Conservation (phyloP, 2,113 vertebrate genomes). For the Vireo altiloquus region DNA sequence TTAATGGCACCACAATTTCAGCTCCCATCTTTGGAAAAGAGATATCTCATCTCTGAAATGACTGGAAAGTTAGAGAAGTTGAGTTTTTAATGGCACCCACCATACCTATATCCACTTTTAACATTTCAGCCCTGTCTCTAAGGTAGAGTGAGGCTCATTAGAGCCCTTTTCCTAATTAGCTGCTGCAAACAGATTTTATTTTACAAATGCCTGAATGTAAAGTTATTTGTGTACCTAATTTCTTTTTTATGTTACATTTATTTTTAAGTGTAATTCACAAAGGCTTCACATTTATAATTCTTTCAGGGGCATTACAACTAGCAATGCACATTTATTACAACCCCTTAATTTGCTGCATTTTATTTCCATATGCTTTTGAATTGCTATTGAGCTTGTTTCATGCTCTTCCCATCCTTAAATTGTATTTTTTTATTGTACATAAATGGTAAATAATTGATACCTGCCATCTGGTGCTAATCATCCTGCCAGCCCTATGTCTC, state of each 20-base stretch:
- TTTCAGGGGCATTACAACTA: slow-evolving; percentile 72
- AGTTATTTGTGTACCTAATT: slow-evolving; percentile 81
- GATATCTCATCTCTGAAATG: slow-evolving; percentile 23
- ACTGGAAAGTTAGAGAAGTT: slow-evolving; percentile 4
- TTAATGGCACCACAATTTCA: not conserved
- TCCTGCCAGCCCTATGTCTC: slow-evolving; percentile 27
- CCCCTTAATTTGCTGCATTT: slow-evolving; percentile 71
- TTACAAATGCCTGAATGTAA: slow-evolving; percentile 69
- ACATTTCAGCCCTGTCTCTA: slow-evolving; percentile 41
- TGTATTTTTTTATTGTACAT: slow-evolving; percentile 74
- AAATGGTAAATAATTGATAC: slow-evolving; percentile 84
- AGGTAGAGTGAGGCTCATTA: slow-evolving; percentile 55
- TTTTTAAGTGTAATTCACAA: slow-evolving; percentile 79
- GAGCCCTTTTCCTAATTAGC: slow-evolving; percentile 71
- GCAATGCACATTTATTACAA: slow-evolving; percentile 67
- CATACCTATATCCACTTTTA: slow-evolving; percentile 13
- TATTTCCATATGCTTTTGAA: slow-evolving; percentile 80
- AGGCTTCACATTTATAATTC: slow-evolving; percentile 75
- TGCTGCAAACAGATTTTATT: slow-evolving; percentile 72
- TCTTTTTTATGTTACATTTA: slow-evolving; percentile 77
- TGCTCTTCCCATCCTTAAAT: slow-evolving; percentile 73
- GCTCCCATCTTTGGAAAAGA: not conserved
- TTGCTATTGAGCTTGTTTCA: slow-evolving; percentile 72
- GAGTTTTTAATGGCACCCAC: slow-evolving; percentile 48
- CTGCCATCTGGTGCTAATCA: slow-evolving; percentile 76